Conservation (phyloP, 1,140 invertebrate genomes). For the Drosophila arawakana region DNA sequence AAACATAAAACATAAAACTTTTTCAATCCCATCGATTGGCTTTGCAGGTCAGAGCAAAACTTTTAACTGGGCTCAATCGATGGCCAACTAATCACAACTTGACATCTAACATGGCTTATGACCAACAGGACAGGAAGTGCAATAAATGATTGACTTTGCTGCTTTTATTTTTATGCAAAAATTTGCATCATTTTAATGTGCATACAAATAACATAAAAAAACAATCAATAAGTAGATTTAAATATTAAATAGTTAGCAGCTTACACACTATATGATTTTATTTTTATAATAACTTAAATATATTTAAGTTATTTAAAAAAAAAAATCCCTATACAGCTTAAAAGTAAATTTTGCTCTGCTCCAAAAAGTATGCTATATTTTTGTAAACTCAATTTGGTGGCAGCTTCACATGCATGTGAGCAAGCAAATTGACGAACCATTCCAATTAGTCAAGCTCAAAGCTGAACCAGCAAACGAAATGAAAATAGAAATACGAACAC, state of each 20-base stretch:
- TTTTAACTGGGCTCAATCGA: slow-evolving; percentile 12
- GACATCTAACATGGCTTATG: slow-evolving; percentile 18
- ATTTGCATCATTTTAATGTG: neutral
- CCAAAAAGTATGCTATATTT: too few relatives aligned
- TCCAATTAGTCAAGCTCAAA: slow-evolving; percentile 11
- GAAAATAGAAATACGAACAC: neutral
- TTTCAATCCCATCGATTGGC: slow-evolving; percentile 20
- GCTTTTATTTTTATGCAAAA: neutral
- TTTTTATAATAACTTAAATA: too few relatives aligned
- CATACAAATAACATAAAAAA: too few relatives aligned
- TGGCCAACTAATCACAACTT: slow-evolving; percentile 20
- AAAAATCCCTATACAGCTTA: too few relatives aligned
- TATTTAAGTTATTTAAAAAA: too few relatives aligned
- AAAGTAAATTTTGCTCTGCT: too few relatives aligned
- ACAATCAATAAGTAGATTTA: too few relatives aligned
- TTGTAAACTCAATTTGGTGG: neutral
- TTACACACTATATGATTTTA: too few relatives aligned
- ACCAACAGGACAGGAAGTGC: neutral
- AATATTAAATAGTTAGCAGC: too few relatives aligned
- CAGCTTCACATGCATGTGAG: neutral
- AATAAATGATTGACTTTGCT: neutral
- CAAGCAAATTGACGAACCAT: slow-evolving; percentile 7
- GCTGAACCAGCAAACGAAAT: slow-evolving; percentile 1
- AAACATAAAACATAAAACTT: slow-evolving; percentile 1
- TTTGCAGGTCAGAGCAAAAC: neutral